Evolutionary conservation across 2,113 vertebrate genomes (phyloP).

Genomic region (Sula dactylatra): DNA sequence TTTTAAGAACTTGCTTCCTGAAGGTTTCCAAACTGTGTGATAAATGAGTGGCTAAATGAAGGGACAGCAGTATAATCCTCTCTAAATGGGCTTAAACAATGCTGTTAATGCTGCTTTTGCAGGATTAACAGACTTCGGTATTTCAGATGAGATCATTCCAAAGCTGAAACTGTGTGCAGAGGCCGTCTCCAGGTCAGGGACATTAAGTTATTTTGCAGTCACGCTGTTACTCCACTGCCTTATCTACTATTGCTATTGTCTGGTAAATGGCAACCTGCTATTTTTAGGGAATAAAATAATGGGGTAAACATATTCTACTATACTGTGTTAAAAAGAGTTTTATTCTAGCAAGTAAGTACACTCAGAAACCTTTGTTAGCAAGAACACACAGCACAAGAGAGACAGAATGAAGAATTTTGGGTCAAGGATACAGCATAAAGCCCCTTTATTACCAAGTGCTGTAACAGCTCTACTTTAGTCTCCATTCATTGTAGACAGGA

Average conservation of each 20-base stretch:
- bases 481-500: neutral
- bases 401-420: neutral
- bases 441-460: neutral
- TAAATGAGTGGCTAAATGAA: slow-evolving; percentile 1
- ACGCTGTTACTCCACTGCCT: neutral
- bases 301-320: neutral
- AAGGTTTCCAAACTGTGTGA: neutral
- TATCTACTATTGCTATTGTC: neutral
- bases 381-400: neutral
- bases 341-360: neutral
- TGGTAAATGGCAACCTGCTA: neutral
- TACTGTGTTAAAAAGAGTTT: neutral
- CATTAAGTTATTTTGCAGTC: neutral
- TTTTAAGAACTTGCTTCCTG: neutral
- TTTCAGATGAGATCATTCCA: neutral
- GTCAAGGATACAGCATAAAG: neutral
- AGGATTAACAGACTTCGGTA: neutral
- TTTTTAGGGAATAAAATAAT: neutral
- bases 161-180: neutral
- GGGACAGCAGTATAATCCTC: neutral
- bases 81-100: slow-evolving; percentile 7
- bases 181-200: slow-evolving; percentile 9
- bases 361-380: neutral
- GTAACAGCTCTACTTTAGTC: neutral
- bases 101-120: slow-evolving; percentile 13